phyloP scores from a whole-genome alignment of 2,113 vertebrate genomes.

The Calonectris borealis region DNA sequence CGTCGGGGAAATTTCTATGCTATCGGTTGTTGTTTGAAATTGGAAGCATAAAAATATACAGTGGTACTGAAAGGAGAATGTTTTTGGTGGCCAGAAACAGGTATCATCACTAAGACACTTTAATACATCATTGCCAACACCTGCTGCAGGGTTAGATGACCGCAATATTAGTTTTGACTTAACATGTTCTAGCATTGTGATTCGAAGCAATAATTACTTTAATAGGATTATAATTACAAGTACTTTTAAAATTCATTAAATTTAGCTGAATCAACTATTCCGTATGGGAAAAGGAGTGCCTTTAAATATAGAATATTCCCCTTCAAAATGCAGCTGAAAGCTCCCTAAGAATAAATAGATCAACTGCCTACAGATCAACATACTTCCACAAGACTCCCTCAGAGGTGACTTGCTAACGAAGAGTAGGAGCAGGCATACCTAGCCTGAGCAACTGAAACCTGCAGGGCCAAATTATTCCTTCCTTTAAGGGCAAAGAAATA shows the following conservation, averaged over 20 bases:
- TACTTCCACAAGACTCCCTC: rapidly evolving
- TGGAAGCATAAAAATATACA: background rate
- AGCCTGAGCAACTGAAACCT: background rate
- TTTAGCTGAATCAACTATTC: background rate
- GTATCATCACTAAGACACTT: background rate
- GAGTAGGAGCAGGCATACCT: background rate
- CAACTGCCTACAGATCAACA: background rate
- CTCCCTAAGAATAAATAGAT: background rate
- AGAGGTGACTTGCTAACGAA: background rate
- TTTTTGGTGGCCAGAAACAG: background rate
- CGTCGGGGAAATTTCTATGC: rapidly evolving
- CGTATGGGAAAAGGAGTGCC: background rate
- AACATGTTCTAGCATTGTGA: background rate
- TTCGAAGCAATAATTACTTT: conserved; percentile 14
- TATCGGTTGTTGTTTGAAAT: background rate
- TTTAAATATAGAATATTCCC: conserved; percentile 13
- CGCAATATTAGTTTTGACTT: background rate
- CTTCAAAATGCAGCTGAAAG: background rate
- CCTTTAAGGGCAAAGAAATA: background rate
- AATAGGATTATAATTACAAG: conserved; percentile 21
- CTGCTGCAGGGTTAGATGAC: background rate
- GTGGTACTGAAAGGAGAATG: background rate
- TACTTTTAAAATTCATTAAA: conserved; percentile 19
- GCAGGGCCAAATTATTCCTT: background rate
- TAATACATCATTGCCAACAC: background rate